These are phyloP conservation scores for Antitype chi DNA, from an alignment of 2,888 invertebrate genomes.

Conservation along the genomic window DNA sequence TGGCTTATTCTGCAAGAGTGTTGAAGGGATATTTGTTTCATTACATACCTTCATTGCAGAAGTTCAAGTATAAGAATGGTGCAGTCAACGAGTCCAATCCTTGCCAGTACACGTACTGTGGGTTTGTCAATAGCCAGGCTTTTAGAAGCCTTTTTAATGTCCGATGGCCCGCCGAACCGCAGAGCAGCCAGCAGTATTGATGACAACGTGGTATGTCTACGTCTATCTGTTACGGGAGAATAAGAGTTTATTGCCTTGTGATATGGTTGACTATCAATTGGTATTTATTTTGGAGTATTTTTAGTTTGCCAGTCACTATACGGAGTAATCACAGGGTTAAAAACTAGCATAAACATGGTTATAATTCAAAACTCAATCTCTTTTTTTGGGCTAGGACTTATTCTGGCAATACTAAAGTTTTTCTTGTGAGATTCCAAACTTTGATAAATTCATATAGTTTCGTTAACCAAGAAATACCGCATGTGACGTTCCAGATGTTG, in stretches of 20 bases:
- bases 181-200: conserved; percentile 99
- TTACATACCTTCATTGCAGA: conserved; percentile 97
- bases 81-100: conserved; percentile 99
- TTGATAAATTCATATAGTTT: too few species aligned
- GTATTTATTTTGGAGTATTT: background rate
- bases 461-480: too few species aligned
- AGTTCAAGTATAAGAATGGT: conserved; percentile 98
- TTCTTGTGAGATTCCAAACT: too few species aligned
- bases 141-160: conserved; percentile 98
- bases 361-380: too few species aligned
- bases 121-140: conserved; percentile 98
- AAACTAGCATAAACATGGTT: background rate
- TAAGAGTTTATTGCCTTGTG: background rate
- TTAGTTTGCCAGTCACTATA: background rate
- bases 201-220: conserved; percentile 99
- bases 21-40: background rate
- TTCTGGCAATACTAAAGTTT: too few species aligned
- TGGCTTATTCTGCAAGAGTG: background rate
- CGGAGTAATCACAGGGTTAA: background rate
- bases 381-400: too few species aligned
- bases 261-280: background rate
- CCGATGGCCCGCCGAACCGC: conserved; percentile 97
- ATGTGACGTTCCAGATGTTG: too few species aligned
- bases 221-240: conserved; percentile 93
- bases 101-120: conserved; percentile 99